Percentiles rank a stretch among this genome's conserved stretches.
Conservation (phyloP, 2,113 vertebrate genomes). For the human region GRCh38 chr2:22536001-22536500, state of each 20-base stretch:
- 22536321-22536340: neutral
- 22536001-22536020: no score
- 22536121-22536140: neutral
- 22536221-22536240: neutral
- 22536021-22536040: no score
- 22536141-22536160: neutral
- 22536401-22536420: neutral
- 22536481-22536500: neutral
- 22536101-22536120: neutral
- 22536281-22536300: neutral
- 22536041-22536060: no score
- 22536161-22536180: neutral
- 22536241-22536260: neutral
- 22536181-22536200: neutral
- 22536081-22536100: neutral
- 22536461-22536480: neutral
- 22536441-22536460: neutral
- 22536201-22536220: neutral
- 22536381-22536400: neutral
- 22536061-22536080: no score
- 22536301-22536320: neutral
- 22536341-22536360: neutral
- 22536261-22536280: neutral
- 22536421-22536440: neutral
- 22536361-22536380: neutral